These are phyloP conservation scores for Hirundo rustica DNA, from an alignment of 2,797 vertebrate species.

Conservation along the genomic window DNA sequence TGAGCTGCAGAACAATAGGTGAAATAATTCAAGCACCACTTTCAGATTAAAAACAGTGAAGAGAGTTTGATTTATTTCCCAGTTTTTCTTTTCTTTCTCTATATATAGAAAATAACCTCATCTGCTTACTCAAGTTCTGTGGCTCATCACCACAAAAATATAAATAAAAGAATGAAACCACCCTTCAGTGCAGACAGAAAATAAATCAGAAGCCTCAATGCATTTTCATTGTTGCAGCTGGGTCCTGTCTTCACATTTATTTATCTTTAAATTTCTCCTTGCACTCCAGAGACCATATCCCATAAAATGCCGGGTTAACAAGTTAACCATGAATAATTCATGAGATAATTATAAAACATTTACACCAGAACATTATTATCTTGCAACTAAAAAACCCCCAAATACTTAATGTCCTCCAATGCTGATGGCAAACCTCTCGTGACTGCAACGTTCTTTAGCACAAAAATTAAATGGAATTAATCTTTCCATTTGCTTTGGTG, in stretches of 20 bases:
- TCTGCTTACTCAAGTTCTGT: conserved; percentile 57
- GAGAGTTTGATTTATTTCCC: conserved; percentile 29
- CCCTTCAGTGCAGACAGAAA: conserved; percentile 41
- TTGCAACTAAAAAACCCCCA: conserved; percentile 33
- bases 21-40: conserved; percentile 40
- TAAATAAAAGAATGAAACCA: conserved; percentile 46
- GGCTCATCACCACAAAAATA: conserved; percentile 54
- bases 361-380: conserved; percentile 70
- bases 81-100: conserved; percentile 16
- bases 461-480: conserved; percentile 46
- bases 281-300: conserved; percentile 63
- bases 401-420: conserved; percentile 49
- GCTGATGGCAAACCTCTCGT: conserved; percentile 54
- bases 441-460: neutral
- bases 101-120: conserved; percentile 55
- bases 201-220: conserved; percentile 57
- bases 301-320: conserved; percentile 72
- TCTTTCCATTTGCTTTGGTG: neutral
- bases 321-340: conserved; percentile 79
- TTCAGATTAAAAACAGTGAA: conserved; percentile 54
- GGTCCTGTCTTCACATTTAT: conserved; percentile 59
- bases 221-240: conserved; percentile 67
- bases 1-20: conserved; percentile 14
- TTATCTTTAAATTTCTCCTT: conserved; percentile 61
- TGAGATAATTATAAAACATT: conserved; percentile 80